Percentiles rank a stretch among this genome's conserved stretches.
Conservation (phyloP, 1,140 invertebrate genomes). For the Drosophila athabasca region DNA sequence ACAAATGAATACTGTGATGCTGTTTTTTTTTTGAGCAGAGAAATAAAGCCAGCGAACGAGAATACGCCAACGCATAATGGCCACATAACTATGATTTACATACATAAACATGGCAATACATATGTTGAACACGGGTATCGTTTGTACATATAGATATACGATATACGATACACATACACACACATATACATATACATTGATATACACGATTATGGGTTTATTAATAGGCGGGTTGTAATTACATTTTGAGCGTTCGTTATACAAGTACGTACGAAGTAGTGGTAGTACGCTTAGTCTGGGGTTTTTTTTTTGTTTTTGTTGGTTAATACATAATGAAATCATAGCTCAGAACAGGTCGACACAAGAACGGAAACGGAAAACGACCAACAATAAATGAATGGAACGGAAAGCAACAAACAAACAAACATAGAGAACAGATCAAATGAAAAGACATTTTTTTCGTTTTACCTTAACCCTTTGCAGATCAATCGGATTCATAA, state of each 20-base stretch:
- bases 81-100: constrained; percentile 45
- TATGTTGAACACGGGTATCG: constrained; percentile 34
- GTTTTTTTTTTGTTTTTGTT: constrained; percentile 37
- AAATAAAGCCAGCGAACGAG: constrained; percentile 51
- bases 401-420: constrained; percentile 52
- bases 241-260: constrained; percentile 53
- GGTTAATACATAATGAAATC: constrained; percentile 47
- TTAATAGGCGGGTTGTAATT: constrained; percentile 41
- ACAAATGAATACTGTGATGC: constrained; percentile 35
- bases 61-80: constrained; percentile 49
- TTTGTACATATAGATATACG: constrained; percentile 25
- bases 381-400: constrained; percentile 35
- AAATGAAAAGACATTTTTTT: constrained; percentile 73
- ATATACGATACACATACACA: constrained; percentile 29
- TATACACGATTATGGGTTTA: constrained; percentile 22
- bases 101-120: constrained; percentile 11
- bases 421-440: constrained; percentile 63
- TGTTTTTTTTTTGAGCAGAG: constrained; percentile 33
- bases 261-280: constrained; percentile 38
- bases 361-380: constrained; percentile 46
- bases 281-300: constrained; percentile 42
- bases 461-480: constrained; percentile 98
- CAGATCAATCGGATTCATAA: constrained; percentile 99
- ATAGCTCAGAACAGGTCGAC: constrained; percentile 33
- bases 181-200: constrained; percentile 24